Evolutionary conservation across 2,113 vertebrate species (phyloP), one percentile per base, ranked within the genome.

Genomic region (Paradisaea rubra): DNA sequence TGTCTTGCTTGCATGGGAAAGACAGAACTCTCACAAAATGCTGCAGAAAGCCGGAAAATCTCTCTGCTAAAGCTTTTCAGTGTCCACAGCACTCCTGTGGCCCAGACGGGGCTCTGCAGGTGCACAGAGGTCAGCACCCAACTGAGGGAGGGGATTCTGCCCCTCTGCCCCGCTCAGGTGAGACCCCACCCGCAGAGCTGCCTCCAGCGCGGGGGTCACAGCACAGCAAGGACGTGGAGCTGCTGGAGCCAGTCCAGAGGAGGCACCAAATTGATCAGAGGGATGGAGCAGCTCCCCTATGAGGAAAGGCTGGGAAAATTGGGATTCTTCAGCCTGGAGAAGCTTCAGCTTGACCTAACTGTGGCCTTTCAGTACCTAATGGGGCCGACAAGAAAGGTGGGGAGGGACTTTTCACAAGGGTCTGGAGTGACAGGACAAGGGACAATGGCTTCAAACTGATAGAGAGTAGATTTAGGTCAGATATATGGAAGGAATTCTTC

Each of bases 131-230:
- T 10, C 73, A 28, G 69, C 18, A 15, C 23, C 28, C 20, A 15
- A 1, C 24, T 4, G 6, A 47, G 47, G 39, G n/a, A 19, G 30
- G 30, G 17, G 63, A 24, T 52, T 0, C 53, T 86, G 63, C 23
- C 39, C 63, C 72, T 50, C 52, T 69, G 37, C 52, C 61, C 71
- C 1, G 7, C 82, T 19, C 33, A 28, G 83, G 27, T 69, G 47
- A 70, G 73, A 30, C 19, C 41, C 4, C 47, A 15, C 47, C 56
- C 41, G 73, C 83, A 70, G 73, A n/a, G 47, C 54, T 52, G 64
- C 64, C 44, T 7, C 30, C 63, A 44, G 53, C 37, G 5, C 9
- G 0, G 22, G 47, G 81, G 6, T 8, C 41, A 0, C 60, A 28
- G 30, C 84, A 21, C n/a, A 25, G 20, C 8, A 3, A 9, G 57